Conservation (phyloP, 1,140 invertebrate genomes). For the Bombyx mandarina region DNA sequence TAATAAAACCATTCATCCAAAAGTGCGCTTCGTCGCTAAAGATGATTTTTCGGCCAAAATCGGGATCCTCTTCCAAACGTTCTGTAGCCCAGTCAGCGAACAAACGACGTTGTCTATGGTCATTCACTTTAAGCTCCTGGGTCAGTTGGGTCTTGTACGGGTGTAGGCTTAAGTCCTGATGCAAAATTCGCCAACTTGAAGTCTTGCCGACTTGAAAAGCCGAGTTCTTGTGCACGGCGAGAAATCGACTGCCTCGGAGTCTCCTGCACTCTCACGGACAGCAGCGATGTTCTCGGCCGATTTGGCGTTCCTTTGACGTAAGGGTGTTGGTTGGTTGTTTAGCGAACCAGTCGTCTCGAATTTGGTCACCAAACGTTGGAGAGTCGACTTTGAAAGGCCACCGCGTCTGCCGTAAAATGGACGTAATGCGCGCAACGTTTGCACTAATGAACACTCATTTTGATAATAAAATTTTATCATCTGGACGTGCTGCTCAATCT, state of each 20-base stretch:
- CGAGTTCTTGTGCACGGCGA: not conserved
- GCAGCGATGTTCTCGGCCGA: constrained; percentile 1
- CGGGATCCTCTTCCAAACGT: not conserved
- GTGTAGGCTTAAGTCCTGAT: too few relatives aligned
- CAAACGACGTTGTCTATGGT: constrained; percentile 10
- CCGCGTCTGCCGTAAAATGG: too few relatives aligned
- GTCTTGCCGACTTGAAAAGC: constrained; percentile 8
- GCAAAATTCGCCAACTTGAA: not conserved
- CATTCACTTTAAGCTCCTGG: constrained; percentile 8
- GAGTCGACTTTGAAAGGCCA: too few relatives aligned
- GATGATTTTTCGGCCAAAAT: constrained; percentile 14
- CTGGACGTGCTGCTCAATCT: too few relatives aligned
- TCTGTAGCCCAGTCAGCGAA: not conserved
- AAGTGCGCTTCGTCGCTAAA: constrained; percentile 7
- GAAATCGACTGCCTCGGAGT: not conserved
- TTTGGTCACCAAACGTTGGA: not conserved
- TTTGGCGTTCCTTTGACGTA: not conserved
- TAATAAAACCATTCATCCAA: not conserved
- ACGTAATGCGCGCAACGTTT: too few relatives aligned
- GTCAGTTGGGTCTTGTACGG: too few relatives aligned
- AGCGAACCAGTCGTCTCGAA: constrained; percentile 1
- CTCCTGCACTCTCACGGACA: constrained; percentile 6
- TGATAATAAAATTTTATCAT: too few relatives aligned
- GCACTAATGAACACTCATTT: too few relatives aligned
- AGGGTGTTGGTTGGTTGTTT: not conserved